Evolutionary conservation across 2,797 vertebrate genomes (phyloP), one percentile per base, ranked within the genome.

Genomic region (Artibeus lituratus): DNA sequence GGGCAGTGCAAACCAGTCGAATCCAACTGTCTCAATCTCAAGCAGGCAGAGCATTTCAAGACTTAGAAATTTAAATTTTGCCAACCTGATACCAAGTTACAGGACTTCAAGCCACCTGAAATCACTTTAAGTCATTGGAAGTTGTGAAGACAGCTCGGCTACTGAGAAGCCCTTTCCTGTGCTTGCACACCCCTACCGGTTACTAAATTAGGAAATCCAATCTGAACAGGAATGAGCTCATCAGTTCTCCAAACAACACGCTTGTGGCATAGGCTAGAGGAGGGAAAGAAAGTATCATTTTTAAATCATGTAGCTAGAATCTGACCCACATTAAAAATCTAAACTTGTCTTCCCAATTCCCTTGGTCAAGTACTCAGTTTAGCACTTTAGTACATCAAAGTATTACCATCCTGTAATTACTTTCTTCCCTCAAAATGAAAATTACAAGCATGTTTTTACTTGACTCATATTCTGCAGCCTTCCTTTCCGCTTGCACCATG

Each of bases 21-120:
- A 95, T 59, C 83, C 89, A 95, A 94, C 55, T 44, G 92, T 24
- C 91, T 91, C 83, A 57, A 11, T 4, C 32, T 37, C 32, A 74
- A 89, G n/a, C 69, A 94, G 78, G 90, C 73, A 95, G 62, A 67
- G 57, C 42, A 88, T 62, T 84, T 94, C 85, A 93, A 88, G 78
- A 70, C 77, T 93, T 26, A 51, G 85, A 53, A 91, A 76, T 39
- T 87, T 91, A 94, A 88, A 37, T 53, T 90, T 29, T 90, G 67
- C 57, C 47, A 97, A 94, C 47, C 11, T n/a, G 67, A 84, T 37
- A 69, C 70, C 81, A 86, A 87, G 51, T 84, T 85, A 80, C n/a
- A 94, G 29, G 65, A n/a, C 65, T 89, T 77, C 18, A 42, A 53
- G 44, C 35, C 42, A 96, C 53, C 39, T 70, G n/a, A 74, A 49